Conservation (phyloP, 2,113 vertebrate species). For the Chamaetylas fuelleborni region DNA sequence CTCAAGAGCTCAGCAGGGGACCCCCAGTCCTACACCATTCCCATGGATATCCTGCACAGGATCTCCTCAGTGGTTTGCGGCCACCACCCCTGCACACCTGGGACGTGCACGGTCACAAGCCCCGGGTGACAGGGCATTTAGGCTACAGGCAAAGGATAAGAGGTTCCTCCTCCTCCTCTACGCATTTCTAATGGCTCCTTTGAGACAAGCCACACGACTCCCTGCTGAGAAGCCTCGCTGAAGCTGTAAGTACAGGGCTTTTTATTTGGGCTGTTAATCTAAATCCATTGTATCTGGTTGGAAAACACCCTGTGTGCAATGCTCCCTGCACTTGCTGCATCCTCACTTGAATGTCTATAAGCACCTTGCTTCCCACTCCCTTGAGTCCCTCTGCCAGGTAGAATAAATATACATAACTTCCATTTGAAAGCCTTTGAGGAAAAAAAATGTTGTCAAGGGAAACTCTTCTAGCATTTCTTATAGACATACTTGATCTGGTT, state of each 20-base stretch:
- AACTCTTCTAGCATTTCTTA: slow-evolving; percentile 35
- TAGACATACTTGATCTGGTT: slow-evolving; percentile 29
- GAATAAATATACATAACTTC: slow-evolving; percentile 48
- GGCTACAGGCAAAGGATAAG: not conserved
- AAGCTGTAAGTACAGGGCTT: slow-evolving; percentile 52
- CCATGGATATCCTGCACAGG: not conserved
- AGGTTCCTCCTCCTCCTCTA: not conserved
- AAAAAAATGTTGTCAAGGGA: slow-evolving; percentile 50
- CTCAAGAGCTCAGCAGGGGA: not conserved
- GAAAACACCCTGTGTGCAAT: not conserved
- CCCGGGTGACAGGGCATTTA: not conserved
- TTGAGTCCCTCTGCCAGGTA: slow-evolving; percentile 4
- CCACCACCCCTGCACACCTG: not conserved
- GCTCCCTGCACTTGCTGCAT: slow-evolving; percentile 31
- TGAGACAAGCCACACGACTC: slow-evolving; percentile 32
- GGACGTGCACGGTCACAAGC: not conserved
- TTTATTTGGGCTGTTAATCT: no score
- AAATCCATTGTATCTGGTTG: no score
- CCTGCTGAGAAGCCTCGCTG: slow-evolving; percentile 23
- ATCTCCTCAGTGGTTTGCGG: not conserved
- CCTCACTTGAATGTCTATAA: slow-evolving; percentile 30
- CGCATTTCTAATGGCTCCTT: slow-evolving; percentile 17
- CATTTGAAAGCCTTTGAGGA: slow-evolving; percentile 17
- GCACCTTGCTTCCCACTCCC: slow-evolving; percentile 23
- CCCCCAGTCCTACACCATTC: not conserved